Evolutionary conservation across 2,888 invertebrate genomes (phyloP), one percentile per base, ranked within the genome.

Genomic region (Oscheius sp.): DNA sequence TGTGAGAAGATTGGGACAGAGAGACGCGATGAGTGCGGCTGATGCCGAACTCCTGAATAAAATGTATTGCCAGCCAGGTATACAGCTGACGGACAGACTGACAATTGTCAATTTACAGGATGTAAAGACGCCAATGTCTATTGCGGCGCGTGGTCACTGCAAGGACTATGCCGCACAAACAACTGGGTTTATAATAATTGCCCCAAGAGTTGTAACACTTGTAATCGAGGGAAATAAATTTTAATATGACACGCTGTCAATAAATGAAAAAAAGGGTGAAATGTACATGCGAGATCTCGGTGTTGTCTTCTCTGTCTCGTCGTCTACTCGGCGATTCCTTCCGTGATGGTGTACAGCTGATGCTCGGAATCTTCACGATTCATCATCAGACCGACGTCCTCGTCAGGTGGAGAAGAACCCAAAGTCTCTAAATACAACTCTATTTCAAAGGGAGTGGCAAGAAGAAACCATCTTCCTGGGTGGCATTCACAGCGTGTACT

Each of bases 111-210:
- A 21, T 21, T 2, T 81, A 45, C 55, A 85, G 84, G 76, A 16
- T 85, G 85, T 61, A 75, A 78, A 45, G 87, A 87, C 69, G 81
- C 76, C 45, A 85, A 85, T 69, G 80, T 87, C 13, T 87, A 86
- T 72, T 87, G 87, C 68, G 87, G 87, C 12, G 82, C 83, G 7
- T 87, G 87, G 87, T 84, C 86, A 21, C 76, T 81, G 1, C 73
- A 76, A 27, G 76, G 79, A 46, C 76, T 85, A 7, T 87, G 87
- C 59, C 76, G 72, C 2, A 75, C 78, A 27, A 64, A 81, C 23
- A 75, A 69, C 35, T 87, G 85, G 84, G 83, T 87, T 78, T 55
- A 59, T 21, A 77, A 66, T 45, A 87, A 87, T 63, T 87, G 87
- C 52, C 70, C 77, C 55, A 87, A 87, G 68, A 85, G 85, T 63